Evolutionary conservation across 2,113 vertebrate species (phyloP), one percentile per base, ranked within the genome.

Genomic region (Dipodomys merriami): DNA sequence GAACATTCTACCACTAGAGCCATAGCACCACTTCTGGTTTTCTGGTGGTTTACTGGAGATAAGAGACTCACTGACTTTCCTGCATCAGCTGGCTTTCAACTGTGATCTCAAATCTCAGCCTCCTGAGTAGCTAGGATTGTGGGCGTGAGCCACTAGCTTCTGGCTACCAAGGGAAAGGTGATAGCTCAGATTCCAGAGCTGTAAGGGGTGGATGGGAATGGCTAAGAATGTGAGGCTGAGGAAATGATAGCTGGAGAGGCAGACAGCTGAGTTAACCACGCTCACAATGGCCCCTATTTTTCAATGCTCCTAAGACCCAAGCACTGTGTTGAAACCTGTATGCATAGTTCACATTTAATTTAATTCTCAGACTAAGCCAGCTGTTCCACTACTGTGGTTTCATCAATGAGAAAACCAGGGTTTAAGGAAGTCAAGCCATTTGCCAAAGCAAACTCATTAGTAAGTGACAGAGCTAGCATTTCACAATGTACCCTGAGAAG

Each of bases 191-290:
- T 16, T 10, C 5, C 13, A 1, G 22, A 65, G 27, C 44, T 46
- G 62, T 0, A 0, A 60, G 44, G 2, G 71, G 44, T 16, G 39
- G 39, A 33, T 82, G 30, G 3, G 67, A 30, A 60, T 0, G 2
- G 65, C 49, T 65, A 62, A 49, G 82, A 68, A 46, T 11, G 39
- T 39, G 57, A 39, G 30, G 69, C n/a, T 2, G 22, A 85, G 46
- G 53, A 49, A 5, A 25, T 13, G 27, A 9, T 0, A 1, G 57
- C 22, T 30, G 44, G 77, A 25, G 53, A 25, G 46, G n/a, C 53
- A 49, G 29, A 12, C 15, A 7, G 33, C 4, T 15, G 0, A 0
- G 1, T 6, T 1, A 2, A 5, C 6, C 7, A 35, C 0, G 9
- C 53, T n/a, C 39, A 19, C 6, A 9, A 13, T 6, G 1, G 60